Evolutionary conservation across 2,888 invertebrate species (phyloP), one percentile per base, ranked within the genome.

Genomic region (Sussaba pulchella): DNA sequence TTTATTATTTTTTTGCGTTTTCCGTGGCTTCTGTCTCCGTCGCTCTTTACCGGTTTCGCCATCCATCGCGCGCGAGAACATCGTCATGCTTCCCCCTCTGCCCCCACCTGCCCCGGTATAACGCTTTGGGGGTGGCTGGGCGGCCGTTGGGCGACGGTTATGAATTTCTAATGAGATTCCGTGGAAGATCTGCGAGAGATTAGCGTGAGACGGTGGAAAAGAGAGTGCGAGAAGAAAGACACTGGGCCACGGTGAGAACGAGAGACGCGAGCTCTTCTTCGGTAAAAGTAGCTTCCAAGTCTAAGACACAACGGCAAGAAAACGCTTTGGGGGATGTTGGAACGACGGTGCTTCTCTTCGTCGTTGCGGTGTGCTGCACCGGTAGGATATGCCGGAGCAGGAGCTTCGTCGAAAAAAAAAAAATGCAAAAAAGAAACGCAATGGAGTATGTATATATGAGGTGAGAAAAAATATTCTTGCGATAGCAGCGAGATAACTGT

Each of bases 121-220:
- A 43, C 64, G 61, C 82, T 81, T 66, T 66, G 70, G 64, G 78
- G 73, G 76, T 54, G 64, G 54, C 61, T 73, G 59, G 43, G 61
- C 72, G 71, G 61, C 70, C 45, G 73, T 83, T 84, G 84, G 87
- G 86, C 86, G 88, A 89, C 91, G 91, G 91, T 91, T 91, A 92
- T 92, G 92, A 92, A 92, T 92, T 92, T 91, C 91, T 92, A 91
- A 92, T 90, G 91, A 92, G 92, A 92, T 92, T 92, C 90, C 89
- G 90, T 85, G 89, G 89, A 85, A 91, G 92, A 92, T 91, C 92
- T 91, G 91, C 89, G 87, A 91, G 89, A 92, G 91, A 92, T 92
- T 92, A 92, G 91, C 89, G 89, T 71, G 75, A 67, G 80, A 80
- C 80, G 80, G 80, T 80, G 80, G 61, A 63, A 72, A 71, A 80